phyloP scores from a whole-genome alignment of 2,113 vertebrate species.

The Bostrychus sinensis region DNA sequence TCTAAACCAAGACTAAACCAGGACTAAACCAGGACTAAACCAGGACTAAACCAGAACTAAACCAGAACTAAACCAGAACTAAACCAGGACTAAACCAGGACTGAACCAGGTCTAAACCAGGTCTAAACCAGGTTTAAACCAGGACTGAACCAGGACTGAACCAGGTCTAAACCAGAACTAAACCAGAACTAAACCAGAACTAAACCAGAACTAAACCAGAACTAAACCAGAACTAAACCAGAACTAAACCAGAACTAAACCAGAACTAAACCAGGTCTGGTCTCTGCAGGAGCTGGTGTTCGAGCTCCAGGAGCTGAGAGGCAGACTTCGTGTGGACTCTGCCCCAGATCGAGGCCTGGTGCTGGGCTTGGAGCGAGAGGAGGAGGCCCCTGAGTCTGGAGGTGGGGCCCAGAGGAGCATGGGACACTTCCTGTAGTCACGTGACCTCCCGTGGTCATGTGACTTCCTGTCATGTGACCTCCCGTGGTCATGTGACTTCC shows the following conservation, averaged over 20 bases:
- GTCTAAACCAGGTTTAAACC: constrained; percentile 83
- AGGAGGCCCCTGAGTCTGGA: constrained; percentile 82
- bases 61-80: constrained; percentile 83
- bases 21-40: constrained; percentile 82
- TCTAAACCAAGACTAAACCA: constrained; percentile 84
- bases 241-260: constrained; percentile 84
- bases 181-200: constrained; percentile 86
- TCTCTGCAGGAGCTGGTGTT: constrained; percentile 85
- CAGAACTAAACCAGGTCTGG: constrained; percentile 83
- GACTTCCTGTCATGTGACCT: no score
- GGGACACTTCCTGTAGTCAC: no score
- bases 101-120: constrained; percentile 85
- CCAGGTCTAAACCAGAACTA: constrained; percentile 86
- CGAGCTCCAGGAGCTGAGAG: constrained; percentile 85
- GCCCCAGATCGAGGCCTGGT: constrained; percentile 76
- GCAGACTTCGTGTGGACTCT: constrained; percentile 75
- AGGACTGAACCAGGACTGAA: no score
- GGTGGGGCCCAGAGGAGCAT: constrained; percentile 92
- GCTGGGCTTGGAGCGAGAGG: constrained; percentile 70
- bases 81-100: constrained; percentile 85
- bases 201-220: constrained; percentile 83
- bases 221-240: constrained; percentile 85
- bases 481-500: no score
- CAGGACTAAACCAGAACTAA: constrained; percentile 87
- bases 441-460: no score